Evolutionary conservation across 2,888 invertebrate genomes (phyloP).

Genomic region (Ptychoptera contaminata): DNA sequence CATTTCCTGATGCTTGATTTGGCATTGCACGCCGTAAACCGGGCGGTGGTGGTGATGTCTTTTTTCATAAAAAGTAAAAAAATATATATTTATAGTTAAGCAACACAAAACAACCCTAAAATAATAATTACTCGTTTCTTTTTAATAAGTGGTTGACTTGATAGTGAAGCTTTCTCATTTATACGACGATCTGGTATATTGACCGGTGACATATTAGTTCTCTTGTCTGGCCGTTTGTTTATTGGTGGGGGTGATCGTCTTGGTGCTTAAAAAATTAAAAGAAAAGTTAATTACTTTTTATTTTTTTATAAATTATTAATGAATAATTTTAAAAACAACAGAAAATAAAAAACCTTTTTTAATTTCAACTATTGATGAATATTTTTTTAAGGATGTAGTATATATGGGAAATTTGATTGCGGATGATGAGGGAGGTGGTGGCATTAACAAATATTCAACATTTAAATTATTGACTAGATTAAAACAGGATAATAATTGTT

Average conservation of each 20-base stretch:
- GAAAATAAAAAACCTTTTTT: neutral
- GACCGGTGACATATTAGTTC: conserved; percentile 8
- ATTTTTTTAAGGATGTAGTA: neutral
- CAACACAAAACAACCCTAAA: neutral
- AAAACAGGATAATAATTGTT: no score
- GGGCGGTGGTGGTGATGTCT: conserved; percentile 1
- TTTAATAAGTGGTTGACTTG: conserved; percentile 1
- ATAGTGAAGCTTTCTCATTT: neutral
- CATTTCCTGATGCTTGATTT: neutral
- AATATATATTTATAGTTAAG: neutral
- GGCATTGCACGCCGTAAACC: neutral
- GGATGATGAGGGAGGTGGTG: neutral
- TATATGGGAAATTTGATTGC: neutral
- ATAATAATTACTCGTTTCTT: conserved; percentile 5
- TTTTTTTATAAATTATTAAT: neutral
- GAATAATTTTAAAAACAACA: neutral
- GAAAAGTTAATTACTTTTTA: neutral
- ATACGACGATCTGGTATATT: conserved; percentile 1
- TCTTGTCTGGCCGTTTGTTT: conserved; percentile 17
- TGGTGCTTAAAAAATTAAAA: conserved; percentile 1
- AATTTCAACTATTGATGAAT: neutral
- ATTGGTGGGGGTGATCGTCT: conserved; percentile 17
- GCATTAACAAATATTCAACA: neutral
- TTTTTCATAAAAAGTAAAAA: no score
- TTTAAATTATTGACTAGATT: neutral